Evolutionary conservation across 2,888 invertebrate genomes (phyloP).

Genomic region (Sympetrum striolatum): DNA sequence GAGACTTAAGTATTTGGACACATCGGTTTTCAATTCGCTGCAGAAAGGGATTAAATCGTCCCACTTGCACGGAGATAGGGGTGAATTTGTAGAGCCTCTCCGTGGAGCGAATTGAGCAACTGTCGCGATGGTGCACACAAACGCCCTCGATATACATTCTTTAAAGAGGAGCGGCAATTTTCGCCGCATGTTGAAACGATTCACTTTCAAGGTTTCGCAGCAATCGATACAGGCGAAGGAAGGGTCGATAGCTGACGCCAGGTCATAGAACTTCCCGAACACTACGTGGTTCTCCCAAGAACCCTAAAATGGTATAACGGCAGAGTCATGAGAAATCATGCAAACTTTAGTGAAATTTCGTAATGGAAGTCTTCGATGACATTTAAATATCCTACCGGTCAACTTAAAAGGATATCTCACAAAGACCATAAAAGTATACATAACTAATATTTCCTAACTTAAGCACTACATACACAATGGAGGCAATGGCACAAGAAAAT

Average conservation of each 20-base stretch:
- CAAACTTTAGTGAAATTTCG: too few species aligned
- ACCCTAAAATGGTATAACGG: too few species aligned
- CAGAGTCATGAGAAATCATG: neutral
- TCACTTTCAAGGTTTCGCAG: constrained; percentile 36
- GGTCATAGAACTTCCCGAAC: constrained; percentile 25
- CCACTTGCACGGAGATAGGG: neutral
- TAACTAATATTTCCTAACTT: too few species aligned
- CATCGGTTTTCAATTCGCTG: neutral
- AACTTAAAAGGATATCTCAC: too few species aligned
- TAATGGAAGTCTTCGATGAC: too few species aligned
- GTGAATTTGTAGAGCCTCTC: neutral
- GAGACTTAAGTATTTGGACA: neutral
- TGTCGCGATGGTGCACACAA: neutral
- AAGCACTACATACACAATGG: too few species aligned
- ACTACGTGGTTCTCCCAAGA: neutral
- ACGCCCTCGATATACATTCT: neutral
- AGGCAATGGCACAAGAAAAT: too few species aligned
- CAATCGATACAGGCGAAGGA: constrained; percentile 18
- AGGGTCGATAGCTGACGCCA: constrained; percentile 30
- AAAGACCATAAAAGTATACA: too few species aligned
- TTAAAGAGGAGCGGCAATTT: neutral
- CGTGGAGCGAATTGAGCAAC: neutral
- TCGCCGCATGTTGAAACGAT: constrained; percentile 23
- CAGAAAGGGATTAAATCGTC: neutral
- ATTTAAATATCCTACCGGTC: too few species aligned